Conservation (phyloP, 2,113 vertebrate species). For the Urocitellus parryii region DNA sequence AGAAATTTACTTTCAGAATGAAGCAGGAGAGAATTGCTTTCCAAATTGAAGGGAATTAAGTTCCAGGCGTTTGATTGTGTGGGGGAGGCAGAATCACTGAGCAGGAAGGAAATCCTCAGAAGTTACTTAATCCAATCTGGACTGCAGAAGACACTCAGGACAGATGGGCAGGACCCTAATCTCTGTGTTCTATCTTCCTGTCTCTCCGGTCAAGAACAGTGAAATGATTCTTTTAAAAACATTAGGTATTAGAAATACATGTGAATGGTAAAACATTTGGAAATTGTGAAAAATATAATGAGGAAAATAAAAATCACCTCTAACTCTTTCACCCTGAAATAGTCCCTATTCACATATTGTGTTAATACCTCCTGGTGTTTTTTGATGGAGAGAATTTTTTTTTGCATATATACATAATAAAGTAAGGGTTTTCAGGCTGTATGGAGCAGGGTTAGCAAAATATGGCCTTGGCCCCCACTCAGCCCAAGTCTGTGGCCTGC, state of each 20-base stretch:
- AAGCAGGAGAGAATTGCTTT: constrained; percentile 50
- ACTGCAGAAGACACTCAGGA: constrained; percentile 50
- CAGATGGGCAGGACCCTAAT: constrained; percentile 17
- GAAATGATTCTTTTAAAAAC: constrained; percentile 44
- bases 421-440: neutral
- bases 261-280: neutral
- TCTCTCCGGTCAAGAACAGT: neutral
- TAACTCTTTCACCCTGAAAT: neutral
- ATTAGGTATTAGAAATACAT: neutral
- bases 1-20: constrained; percentile 54
- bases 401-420: neutral
- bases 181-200: neutral
- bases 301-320: constrained; percentile 32
- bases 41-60: constrained; percentile 69
- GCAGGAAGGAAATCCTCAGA: constrained; percentile 76
- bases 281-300: constrained; percentile 29
- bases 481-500: neutral
- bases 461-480: neutral
- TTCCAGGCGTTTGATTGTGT: constrained; percentile 66
- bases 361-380: neutral
- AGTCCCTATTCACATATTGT: neutral
- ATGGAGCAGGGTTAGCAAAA: neutral
- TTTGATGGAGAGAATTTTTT: neutral
- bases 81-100: constrained; percentile 55
- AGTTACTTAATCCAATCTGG: constrained; percentile 63